Evolutionary conservation across 1,140 invertebrate species (phyloP).

Genomic region (Calycopis cecrops): DNA sequence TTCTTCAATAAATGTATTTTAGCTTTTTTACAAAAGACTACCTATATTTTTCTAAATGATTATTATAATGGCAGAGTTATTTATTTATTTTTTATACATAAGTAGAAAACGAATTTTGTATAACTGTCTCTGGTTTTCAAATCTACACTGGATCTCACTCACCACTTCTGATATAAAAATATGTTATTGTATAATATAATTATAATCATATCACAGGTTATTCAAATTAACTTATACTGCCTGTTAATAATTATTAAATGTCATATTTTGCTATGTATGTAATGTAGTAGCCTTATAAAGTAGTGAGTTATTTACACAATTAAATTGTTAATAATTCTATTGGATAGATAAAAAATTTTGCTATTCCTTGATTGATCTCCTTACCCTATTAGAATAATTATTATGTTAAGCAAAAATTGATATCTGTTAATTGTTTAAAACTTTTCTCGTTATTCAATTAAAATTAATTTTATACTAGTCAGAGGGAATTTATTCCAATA

Average conservation of each 20-base stretch:
- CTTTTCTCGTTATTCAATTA: conserved; percentile 23
- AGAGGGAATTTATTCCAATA: conserved; percentile 24
- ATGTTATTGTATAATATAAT: no score
- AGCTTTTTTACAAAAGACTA: not conserved
- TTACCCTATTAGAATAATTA: conserved; percentile 34
- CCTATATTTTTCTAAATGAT: not conserved
- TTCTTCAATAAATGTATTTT: not conserved
- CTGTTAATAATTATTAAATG: not conserved
- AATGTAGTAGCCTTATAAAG: conserved; percentile 33
- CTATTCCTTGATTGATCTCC: conserved; percentile 64
- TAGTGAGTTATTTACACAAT: conserved; percentile 37
- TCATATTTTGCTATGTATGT: not conserved
- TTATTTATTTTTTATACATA: no score
- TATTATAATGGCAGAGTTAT: not conserved
- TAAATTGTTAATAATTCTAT: conserved; percentile 17
- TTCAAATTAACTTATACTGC: not conserved
- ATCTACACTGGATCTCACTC: no score
- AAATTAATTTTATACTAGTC: conserved; percentile 27
- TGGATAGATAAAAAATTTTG: conserved; percentile 40
- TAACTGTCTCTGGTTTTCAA: no score
- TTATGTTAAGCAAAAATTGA: conserved; percentile 20
- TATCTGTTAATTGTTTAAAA: conserved; percentile 20
- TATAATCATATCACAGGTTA: conserved; percentile 3
- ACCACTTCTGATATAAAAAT: no score
- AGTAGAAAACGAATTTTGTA: no score